Conservation (phyloP, 2,888 invertebrate species). For the Periphyllus acericola region DNA sequence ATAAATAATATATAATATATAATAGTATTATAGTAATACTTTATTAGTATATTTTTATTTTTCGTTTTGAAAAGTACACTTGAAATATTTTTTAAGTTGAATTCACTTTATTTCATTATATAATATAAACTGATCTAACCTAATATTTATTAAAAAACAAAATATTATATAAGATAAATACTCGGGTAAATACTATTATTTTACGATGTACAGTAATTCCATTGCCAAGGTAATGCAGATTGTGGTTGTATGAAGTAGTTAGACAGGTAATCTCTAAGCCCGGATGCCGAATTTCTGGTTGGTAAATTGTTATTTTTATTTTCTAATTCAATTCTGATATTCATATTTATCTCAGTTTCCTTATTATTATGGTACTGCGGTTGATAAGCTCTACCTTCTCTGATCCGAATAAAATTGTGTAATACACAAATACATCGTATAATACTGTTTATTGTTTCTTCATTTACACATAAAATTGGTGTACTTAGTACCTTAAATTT, state of each 20-base stretch:
- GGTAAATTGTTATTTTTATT: slow-evolving; percentile 31
- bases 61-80: no score
- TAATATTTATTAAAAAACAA: no score
- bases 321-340: slow-evolving; percentile 27
- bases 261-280: slow-evolving; percentile 5
- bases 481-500: slow-evolving; percentile 26
- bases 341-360: slow-evolving; percentile 35
- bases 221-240: slow-evolving; percentile 27
- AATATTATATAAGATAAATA: no score
- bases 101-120: no score
- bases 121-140: no score
- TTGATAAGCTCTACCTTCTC: slow-evolving; percentile 32
- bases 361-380: background rate
- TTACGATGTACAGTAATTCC: slow-evolving; percentile 22
- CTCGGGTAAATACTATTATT: slow-evolving; percentile 27
- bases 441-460: slow-evolving; percentile 22
- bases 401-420: slow-evolving; percentile 30
- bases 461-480: slow-evolving; percentile 30
- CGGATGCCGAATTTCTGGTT: slow-evolving; percentile 30
- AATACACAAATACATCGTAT: slow-evolving; percentile 29
- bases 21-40: slow-evolving; percentile 11
- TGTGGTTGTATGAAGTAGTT: slow-evolving; percentile 10
- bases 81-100: no score
- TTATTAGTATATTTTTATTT: slow-evolving; percentile 11
- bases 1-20: background rate